Conservation (phyloP, 1,140 invertebrate species). For the Nebria ingens region DNA sequence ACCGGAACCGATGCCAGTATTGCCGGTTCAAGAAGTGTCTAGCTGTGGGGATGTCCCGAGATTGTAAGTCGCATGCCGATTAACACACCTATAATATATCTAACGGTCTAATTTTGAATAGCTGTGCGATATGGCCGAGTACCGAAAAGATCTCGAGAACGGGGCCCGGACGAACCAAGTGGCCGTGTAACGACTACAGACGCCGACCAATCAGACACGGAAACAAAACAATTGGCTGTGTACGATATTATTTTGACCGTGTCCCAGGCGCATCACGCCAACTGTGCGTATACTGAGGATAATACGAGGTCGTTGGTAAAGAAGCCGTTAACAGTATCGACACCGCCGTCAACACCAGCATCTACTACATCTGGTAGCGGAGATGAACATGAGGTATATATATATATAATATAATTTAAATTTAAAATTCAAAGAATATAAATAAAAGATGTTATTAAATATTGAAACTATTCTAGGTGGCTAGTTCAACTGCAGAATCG, state of each 20-base stretch:
- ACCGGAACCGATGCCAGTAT: slow-evolving; percentile 95
- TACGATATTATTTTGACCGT: slow-evolving; percentile 83
- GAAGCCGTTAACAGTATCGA: slow-evolving; percentile 61
- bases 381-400: slow-evolving; percentile 15
- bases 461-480: slow-evolving; percentile 34
- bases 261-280: slow-evolving; percentile 79
- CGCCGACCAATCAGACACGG: slow-evolving; percentile 33
- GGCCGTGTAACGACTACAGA: slow-evolving; percentile 36
- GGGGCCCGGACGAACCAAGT: slow-evolving; percentile 35
- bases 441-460: background rate
- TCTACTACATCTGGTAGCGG: slow-evolving; percentile 34
- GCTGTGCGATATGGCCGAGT: slow-evolving; percentile 93
- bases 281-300: slow-evolving; percentile 86
- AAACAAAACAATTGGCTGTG: slow-evolving; percentile 48
- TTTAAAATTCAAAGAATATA: background rate
- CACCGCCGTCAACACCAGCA: slow-evolving; percentile 36
- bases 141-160: slow-evolving; percentile 83
- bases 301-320: slow-evolving; percentile 57
- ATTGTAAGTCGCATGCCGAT: slow-evolving; percentile 64
- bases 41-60: slow-evolving; percentile 94
- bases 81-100: background rate
- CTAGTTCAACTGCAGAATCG: slow-evolving; percentile 55
- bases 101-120: slow-evolving; percentile 31
- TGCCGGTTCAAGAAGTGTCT: slow-evolving; percentile 98
- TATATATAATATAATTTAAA: background rate